phyloP scores from a whole-genome alignment of 1,140 invertebrate species.

The Heterodera schachtii region DNA sequence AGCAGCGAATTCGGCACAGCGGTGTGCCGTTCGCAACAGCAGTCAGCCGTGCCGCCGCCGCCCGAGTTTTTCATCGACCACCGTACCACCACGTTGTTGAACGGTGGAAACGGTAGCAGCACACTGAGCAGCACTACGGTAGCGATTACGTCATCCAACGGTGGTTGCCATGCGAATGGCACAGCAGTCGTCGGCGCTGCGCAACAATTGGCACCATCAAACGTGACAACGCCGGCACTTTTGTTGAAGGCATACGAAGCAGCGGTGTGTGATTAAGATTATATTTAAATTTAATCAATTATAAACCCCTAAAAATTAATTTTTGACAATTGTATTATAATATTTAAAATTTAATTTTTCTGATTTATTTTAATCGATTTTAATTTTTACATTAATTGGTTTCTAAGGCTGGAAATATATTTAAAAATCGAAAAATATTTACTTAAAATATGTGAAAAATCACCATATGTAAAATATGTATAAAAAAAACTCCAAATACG shows the following conservation, averaged over 20 bases:
- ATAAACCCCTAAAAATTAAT: no score
- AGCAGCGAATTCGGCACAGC: constrained; percentile 44
- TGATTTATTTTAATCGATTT: no score
- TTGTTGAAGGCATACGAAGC: not conserved
- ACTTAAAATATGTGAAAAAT: no score
- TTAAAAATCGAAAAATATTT: no score
- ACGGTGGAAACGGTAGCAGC: not conserved
- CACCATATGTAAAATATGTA: no score
- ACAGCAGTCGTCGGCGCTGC: no score
- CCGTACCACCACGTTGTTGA: not conserved
- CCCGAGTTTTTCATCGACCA: not conserved
- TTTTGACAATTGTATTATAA: no score
- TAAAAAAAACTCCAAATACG: no score
- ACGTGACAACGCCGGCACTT: not conserved
- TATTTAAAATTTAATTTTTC: no score
- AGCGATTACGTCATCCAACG: not conserved
- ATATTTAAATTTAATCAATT: not conserved
- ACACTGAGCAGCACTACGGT: not conserved
- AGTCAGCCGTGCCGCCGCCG: no score
- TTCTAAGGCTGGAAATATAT: no score
- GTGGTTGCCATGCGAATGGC: not conserved
- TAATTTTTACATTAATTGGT: no score
- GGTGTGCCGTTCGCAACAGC: not conserved
- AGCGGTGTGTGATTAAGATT: not conserved
- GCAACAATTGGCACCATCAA: not conserved